Conservation (phyloP, 2,797 vertebrate genomes). For the Myripristis jacobus region DNA sequence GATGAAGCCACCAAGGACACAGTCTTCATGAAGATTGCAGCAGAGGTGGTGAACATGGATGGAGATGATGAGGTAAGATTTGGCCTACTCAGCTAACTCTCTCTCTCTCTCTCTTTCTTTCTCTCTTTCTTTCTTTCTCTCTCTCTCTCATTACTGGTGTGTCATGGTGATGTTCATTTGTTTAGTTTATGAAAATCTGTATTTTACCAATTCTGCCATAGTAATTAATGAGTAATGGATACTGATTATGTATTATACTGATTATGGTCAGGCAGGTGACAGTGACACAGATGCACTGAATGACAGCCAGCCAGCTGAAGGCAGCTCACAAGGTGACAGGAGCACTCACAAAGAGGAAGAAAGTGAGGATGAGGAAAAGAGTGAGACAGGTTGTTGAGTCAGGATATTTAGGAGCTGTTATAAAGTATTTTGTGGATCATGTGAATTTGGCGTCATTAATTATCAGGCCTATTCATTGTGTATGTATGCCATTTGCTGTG, state of each 20-base stretch:
- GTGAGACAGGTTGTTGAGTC: neutral
- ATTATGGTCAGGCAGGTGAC: neutral
- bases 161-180: too few species aligned
- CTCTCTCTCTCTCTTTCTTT: neutral
- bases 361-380: too few species aligned
- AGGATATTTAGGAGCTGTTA: neutral
- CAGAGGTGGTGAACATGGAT: conserved; percentile 35
- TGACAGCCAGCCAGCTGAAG: neutral
- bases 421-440: too few species aligned
- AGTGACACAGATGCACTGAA: neutral
- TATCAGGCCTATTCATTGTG: too few species aligned
- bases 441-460: too few species aligned
- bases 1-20: conserved; percentile 27
- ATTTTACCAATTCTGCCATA: neutral
- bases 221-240: too few species aligned
- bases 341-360: neutral
- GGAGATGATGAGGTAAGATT: conserved; percentile 22
- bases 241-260: neutral
- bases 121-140: neutral
- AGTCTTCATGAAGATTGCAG: conserved; percentile 43
- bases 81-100: conserved; percentile 24
- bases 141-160: neutral
- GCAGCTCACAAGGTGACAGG: neutral
- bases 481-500: too few species aligned
- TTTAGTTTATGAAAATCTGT: neutral